Conservation (phyloP, 2,888 invertebrate species). For the Trissolcus japonicus region DNA sequence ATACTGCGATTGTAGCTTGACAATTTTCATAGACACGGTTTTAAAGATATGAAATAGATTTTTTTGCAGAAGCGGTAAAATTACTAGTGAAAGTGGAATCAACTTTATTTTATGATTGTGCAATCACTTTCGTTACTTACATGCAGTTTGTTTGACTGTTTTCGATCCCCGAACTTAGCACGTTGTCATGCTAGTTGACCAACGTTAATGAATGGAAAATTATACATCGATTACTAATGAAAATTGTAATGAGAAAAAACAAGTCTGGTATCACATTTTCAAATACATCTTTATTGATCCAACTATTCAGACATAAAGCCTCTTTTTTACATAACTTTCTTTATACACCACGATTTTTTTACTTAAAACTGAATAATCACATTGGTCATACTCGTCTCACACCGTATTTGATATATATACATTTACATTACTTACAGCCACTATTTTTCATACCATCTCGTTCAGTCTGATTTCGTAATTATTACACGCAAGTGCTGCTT, state of each 20-base stretch:
- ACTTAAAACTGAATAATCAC: constrained; percentile 38
- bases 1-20: too few relatives aligned
- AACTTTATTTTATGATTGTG: not conserved
- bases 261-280: constrained; percentile 11
- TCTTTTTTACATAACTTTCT: constrained; percentile 57
- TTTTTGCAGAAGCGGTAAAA: not conserved
- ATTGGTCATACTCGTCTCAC: constrained; percentile 30
- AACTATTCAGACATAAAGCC: constrained; percentile 56
- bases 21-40: too few relatives aligned
- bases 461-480: constrained; percentile 32
- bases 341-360: constrained; percentile 40
- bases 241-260: too few relatives aligned
- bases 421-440: constrained; percentile 22
- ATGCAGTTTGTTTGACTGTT: too few relatives aligned
- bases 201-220: too few relatives aligned
- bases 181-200: too few relatives aligned
- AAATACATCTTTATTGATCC: constrained; percentile 54
- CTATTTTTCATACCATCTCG: constrained; percentile 28
- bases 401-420: constrained; percentile 32
- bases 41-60: not conserved
- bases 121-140: not conserved
- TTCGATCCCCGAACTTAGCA: too few relatives aligned
- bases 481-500: constrained; percentile 33
- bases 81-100: not conserved
- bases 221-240: too few relatives aligned